A percentile compares a stretch with the other conserved stretches of the same genome.
These are phyloP conservation scores for Picus viridis DNA, from an alignment of 2,797 vertebrate genomes.

Conservation along the genomic window DNA sequence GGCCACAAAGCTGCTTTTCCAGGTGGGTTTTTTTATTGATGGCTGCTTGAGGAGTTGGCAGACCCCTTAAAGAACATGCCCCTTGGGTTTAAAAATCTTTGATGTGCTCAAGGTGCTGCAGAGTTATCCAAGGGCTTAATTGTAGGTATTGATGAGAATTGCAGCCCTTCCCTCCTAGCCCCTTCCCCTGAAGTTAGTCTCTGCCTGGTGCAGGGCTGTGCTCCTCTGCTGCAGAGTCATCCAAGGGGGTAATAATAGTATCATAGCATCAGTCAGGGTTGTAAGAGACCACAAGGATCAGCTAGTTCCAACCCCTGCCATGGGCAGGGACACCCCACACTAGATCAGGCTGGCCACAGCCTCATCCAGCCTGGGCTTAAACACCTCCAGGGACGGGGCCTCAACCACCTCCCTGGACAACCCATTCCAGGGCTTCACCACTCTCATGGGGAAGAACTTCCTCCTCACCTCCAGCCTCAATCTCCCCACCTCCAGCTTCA, in stretches of 20 bases:
- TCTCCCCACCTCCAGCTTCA: no score
- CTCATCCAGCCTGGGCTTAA: no score
- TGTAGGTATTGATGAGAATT: neutral
- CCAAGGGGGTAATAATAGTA: neutral
- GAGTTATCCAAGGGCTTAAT: neutral
- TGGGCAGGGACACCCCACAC: no score
- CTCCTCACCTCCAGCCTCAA: no score
- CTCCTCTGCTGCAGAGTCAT: neutral
- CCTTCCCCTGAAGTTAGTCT: neutral
- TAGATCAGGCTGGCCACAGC: no score
- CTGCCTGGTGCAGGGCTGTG: neutral
- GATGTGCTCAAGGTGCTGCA: neutral
- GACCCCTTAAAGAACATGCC: neutral
- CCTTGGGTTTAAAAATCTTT: neutral
- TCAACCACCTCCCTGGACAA: no score
- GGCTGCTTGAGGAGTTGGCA: neutral
- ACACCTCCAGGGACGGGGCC: no score
- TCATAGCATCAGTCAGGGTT: neutral
- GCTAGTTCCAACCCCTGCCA: no score
- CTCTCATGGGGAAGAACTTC: no score
- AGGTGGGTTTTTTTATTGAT: neutral
- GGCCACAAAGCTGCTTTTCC: neutral
- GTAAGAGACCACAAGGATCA: no score
- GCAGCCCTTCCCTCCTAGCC: neutral
- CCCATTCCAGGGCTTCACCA: no score